Base-by-base conservation (phyloP, 2,888 invertebrate species). In the Leucania comma region DNA sequence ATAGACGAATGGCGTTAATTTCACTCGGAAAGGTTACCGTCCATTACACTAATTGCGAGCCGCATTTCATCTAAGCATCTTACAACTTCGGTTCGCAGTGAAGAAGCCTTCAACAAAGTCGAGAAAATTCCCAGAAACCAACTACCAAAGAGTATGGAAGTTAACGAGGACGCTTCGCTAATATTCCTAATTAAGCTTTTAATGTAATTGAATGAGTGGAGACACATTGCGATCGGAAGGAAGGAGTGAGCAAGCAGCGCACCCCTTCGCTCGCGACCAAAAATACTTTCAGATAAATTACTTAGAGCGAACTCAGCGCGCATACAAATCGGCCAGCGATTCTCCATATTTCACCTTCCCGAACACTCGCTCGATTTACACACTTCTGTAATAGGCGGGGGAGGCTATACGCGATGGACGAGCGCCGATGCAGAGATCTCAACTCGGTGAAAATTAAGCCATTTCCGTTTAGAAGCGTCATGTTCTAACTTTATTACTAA, bases 181-280 rank as follows among this genome's bases (percentile, higher is more conserved):
- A 95, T 95, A 94, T 94, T 93, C 93, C 93, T 95, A 95, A 96
- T 95, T 95, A 94, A 94, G 94, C 94, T 95, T 93, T 95, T 95
- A 95, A 95, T 93, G 93, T 95, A 96, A 96, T 95, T 95, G 93
- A 93, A 94, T 92, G 90, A 93, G 91, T 91, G 89, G 92, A 93
- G 94, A 94, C 92, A 93, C 91, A 92, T 93, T 91, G 90, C 88
- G 89, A 91, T 91, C 91, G 88, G 89, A 90, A 90, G 88, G 87
- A 87, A 88, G 86, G 86, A 87, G 81, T 84, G 86, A 90, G 85
- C 81, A 84, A 80, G 57, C 54, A 42, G 50, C 68, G 68, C 89
- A 91, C 90, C 92, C 91, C 90, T 90, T 91, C 88, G 68, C 74
- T 80, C 70, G 88, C 89, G 90, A 89, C 92, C 92, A 92, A 94